phyloP scores from a whole-genome alignment of 2,113 vertebrate genomes.

The Leptocoma aspasia region DNA sequence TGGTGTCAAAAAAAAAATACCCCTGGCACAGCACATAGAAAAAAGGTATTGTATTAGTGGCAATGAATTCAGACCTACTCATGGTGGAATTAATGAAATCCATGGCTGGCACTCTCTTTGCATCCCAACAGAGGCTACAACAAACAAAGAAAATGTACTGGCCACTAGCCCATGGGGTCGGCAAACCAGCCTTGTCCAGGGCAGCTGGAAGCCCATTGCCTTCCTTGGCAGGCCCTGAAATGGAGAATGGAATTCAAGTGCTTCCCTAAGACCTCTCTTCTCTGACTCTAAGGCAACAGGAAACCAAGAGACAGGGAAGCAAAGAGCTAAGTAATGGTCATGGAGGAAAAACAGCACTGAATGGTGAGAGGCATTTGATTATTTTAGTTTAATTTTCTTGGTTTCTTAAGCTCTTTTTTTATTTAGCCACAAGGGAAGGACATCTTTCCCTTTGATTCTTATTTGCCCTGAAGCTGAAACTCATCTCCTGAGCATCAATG shows the following conservation, averaged over 20 bases:
- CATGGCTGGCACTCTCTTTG: constrained; percentile 37
- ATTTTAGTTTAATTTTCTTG: not conserved
- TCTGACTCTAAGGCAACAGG: not conserved
- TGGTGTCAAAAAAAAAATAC: constrained; percentile 60
- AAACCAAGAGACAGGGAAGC: not conserved
- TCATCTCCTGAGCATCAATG: not conserved
- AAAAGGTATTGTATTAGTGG: constrained; percentile 70
- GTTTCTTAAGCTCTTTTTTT: not conserved
- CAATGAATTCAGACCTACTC: constrained; percentile 70
- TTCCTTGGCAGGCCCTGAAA: not conserved
- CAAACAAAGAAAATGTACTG: constrained; percentile 41
- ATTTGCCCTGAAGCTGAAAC: not conserved
- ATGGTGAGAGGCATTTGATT: not conserved
- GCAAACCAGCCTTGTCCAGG: constrained; percentile 21
- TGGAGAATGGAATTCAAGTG: not conserved
- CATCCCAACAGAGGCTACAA: constrained; percentile 23
- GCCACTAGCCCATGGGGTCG: not conserved
- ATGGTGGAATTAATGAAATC: constrained; percentile 73
- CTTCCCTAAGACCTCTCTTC: not conserved
- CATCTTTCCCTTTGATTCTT: not conserved
- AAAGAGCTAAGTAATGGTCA: not conserved
- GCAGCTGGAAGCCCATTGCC: not conserved
- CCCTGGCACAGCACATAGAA: constrained; percentile 62
- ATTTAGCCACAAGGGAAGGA: not conserved
- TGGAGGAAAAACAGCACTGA: not conserved